A percentile compares a stretch with the other conserved stretches of the same genome.
These are phyloP conservation scores for Zapornia atra DNA, from an alignment of 2,113 vertebrate genomes.

Conservation along the genomic window DNA sequence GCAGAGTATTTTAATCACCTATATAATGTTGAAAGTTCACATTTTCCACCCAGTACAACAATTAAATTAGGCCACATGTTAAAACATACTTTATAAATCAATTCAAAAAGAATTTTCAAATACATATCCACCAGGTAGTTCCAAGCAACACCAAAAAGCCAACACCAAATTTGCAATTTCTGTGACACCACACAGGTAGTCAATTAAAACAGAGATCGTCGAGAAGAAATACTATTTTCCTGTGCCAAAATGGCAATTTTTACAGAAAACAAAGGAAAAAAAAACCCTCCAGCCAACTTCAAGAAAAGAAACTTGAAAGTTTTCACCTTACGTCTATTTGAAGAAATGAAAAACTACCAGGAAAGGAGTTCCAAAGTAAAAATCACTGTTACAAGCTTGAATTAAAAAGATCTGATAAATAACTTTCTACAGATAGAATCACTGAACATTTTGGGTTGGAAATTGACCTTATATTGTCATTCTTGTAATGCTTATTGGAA, in stretches of 20 bases:
- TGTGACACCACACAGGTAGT: neutral
- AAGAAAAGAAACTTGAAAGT: neutral
- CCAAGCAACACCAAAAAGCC: neutral
- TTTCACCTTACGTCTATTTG: neutral
- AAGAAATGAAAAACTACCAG: neutral
- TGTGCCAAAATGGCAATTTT: neutral
- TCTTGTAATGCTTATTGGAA: neutral
- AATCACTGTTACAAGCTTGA: neutral
- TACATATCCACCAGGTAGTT: neutral
- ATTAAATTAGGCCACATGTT: neutral
- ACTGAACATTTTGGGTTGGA: neutral
- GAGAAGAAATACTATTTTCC: neutral
- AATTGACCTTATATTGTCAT: neutral
- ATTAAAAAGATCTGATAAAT: neutral
- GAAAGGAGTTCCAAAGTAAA: neutral
- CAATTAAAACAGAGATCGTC: neutral
- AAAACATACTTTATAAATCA: neutral
- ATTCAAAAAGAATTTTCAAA: neutral
- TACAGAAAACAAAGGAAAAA: neutral
- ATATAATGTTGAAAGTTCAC: neutral
- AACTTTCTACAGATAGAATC: neutral
- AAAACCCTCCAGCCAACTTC: neutral
- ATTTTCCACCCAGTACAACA: neutral
- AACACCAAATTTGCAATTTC: neutral
- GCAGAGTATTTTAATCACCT: neutral